A percentile compares a stretch with the other conserved stretches of the same genome.
Evolutionary conservation across 64 coral and sea anemone genomes (phyloP).

Genomic region (Pocillopora damicornis): DNA sequence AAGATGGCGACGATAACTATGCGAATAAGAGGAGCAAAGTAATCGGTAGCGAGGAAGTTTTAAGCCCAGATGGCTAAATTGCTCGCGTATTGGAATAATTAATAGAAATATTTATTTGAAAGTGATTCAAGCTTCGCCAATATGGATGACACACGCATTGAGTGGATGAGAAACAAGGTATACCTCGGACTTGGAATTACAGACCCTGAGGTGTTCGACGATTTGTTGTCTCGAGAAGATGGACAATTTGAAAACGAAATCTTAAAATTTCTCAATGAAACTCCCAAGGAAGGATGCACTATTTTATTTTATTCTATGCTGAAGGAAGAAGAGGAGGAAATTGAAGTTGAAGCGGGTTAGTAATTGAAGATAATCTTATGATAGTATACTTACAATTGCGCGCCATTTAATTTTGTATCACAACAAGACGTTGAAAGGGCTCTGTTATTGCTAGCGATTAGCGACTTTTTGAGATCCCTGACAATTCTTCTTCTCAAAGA

Average conservation of each 20-base stretch:
- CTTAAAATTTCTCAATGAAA: slow-evolving; percentile 90
- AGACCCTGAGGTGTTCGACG: slow-evolving; percentile 96
- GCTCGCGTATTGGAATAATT: neutral
- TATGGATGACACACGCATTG: slow-evolving; percentile 97
- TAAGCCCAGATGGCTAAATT: neutral
- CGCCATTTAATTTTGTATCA: slow-evolving; percentile 1
- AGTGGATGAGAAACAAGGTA: slow-evolving; percentile 93
- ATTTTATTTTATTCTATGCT: slow-evolving; percentile 94
- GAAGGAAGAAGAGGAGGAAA: slow-evolving; percentile 73
- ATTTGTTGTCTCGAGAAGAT: slow-evolving; percentile 95
- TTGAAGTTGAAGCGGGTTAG: slow-evolving; percentile 62
- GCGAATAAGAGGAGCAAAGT: neutral
- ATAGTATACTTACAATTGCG: neutral
- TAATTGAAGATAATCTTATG: neutral
- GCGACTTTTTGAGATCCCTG: neutral
- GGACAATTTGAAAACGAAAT: slow-evolving; percentile 87
- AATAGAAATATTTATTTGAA: neutral
- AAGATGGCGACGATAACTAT: slow-evolving; percentile 7
- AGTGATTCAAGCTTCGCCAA: neutral
- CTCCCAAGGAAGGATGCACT: slow-evolving; percentile 84
- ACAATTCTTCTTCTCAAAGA: neutral
- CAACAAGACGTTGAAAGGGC: neutral
- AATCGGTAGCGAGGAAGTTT: neutral
- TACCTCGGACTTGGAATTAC: slow-evolving; percentile 89
- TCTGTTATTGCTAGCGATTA: slow-evolving; percentile 13